phyloP scores from a whole-genome alignment of 37 sponge, comb jelly and placozoan species.

The Ianthella basta region DNA sequence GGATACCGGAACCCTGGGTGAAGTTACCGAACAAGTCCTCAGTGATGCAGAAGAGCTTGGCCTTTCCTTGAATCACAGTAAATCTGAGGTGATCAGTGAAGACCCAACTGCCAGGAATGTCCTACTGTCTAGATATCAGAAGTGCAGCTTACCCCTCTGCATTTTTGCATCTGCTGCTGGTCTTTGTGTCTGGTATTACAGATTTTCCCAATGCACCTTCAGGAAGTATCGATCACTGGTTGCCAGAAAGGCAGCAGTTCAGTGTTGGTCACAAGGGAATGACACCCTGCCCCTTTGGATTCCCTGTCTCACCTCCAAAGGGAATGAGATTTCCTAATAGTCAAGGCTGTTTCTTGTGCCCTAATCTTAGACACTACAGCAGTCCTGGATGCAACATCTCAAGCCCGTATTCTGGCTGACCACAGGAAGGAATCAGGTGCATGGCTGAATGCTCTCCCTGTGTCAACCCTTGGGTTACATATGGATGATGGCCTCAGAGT shows the following conservation, averaged over 20 bases:
- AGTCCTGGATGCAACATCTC: background rate
- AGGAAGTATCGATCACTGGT: conserved; percentile 4
- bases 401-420: background rate
- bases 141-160: background rate
- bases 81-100: too few relatives aligned
- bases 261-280: background rate
- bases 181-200: background rate
- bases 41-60: too few relatives aligned
- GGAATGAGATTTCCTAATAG: background rate
- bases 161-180: conserved; percentile 1
- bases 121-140: background rate
- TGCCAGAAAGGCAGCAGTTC: background rate
- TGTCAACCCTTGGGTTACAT: background rate
- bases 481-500: background rate
- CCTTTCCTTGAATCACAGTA: too few relatives aligned
- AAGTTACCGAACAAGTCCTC: too few relatives aligned
- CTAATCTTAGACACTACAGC: background rate
- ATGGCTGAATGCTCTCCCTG: conserved; percentile 2
- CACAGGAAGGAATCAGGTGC: background rate
- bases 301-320: background rate
- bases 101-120: too few relatives aligned
- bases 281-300: background rate
- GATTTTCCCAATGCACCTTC: background rate
- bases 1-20: too few relatives aligned
- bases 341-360: background rate